A percentile compares a stretch with the other conserved stretches of the same genome.
phyloP scores from a whole-genome alignment of 35 echinoderm and acorn worm genomes.

The Diadema setosum region DNA sequence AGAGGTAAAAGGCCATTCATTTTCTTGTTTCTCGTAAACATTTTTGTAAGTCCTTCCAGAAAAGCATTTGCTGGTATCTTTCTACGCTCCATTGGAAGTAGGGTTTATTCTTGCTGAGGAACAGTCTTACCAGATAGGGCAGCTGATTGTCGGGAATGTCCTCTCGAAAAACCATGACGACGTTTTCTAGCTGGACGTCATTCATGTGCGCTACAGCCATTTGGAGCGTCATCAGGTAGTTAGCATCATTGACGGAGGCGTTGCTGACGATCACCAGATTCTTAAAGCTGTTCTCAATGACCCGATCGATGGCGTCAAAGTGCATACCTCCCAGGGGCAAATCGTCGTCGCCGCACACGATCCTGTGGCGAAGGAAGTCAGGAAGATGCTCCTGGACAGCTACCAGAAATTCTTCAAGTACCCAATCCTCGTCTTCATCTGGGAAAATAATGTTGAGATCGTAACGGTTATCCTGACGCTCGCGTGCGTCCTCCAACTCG shows the following conservation, averaged over 20 bases:
- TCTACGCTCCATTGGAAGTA: background rate
- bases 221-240: background rate
- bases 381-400: background rate
- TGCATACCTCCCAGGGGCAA: background rate
- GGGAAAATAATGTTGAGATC: background rate
- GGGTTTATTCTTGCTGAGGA: conserved; percentile 7
- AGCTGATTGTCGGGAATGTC: background rate
- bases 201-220: background rate
- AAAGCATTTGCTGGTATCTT: background rate
- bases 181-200: background rate
- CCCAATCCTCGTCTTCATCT: conserved; percentile 1
- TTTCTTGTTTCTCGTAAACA: background rate
- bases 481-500: background rate
- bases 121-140: background rate
- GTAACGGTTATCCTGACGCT: background rate
- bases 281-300: background rate
- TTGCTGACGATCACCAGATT: background rate
- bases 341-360: background rate
- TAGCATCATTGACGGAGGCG: background rate
- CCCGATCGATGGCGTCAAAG: background rate
- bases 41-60: background rate
- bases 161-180: background rate
- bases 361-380: background rate
- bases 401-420: background rate
- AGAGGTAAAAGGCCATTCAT: background rate